Base-by-base conservation (phyloP, 1,140 invertebrate genomes). In the Leptinotarsa undecemlineata region DNA sequence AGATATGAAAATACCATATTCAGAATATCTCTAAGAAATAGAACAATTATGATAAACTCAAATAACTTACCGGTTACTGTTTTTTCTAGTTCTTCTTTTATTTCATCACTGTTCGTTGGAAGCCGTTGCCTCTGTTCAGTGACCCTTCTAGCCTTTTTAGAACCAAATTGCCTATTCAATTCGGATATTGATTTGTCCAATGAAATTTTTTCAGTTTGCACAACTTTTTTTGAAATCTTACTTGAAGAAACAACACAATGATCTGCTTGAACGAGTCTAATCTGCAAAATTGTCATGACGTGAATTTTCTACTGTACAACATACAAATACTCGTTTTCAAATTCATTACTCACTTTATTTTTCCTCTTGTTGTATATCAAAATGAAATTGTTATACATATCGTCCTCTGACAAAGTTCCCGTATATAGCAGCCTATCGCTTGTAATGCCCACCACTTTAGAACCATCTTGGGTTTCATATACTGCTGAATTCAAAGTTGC, bases 111-210 rank as follows among this genome's bases (percentile, higher is more conserved):
- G 78, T 88, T 85, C 4, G 88, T 77, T 78, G 85, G 84, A 80
- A 88, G 81, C 74, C 78, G 83, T 78, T 89, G 87, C 66, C 76
- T 82, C 51, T 88, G 86, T 79, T 88, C 87, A 0, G 85, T 87
- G 78, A 79, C 80, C 74, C 86, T 77, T 81, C 86, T 88, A 0
- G 79, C 76, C 77, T 84, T 86, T 73, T 89, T 88, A 0, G 88
- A 88, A 66, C 88, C 88, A 83, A 89, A 89, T 68, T 87, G 77
- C 82, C 87, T 89, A 61, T 86, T 86, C 13, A 89, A 81, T 8
- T 82, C 79, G 15, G 67, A 73, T 14, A 74, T 33, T 21, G 78
- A 72, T 57, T 74, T 71, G 20, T 66, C 48, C 47, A 48, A 64
- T 5, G 64, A 57, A 14, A 69, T 19, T 15, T 51, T 48, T 8